Evolutionary conservation across 2,797 vertebrate genomes (phyloP).

Genomic region (Eulemur mongoz): DNA sequence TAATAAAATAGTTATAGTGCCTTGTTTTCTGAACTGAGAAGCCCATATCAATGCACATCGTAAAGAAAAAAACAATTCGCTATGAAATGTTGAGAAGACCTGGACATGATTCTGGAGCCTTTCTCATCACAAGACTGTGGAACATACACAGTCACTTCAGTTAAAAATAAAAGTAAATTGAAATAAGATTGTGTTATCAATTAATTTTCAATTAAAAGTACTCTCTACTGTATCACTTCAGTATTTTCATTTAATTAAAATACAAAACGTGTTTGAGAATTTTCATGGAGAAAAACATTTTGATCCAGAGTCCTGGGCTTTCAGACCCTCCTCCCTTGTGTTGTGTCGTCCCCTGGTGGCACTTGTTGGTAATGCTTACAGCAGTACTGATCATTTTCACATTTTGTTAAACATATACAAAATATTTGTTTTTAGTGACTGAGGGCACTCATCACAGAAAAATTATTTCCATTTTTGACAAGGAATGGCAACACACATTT

Average conservation of each 20-base stretch:
- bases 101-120: not conserved
- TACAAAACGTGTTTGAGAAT: not conserved
- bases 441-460: not conserved
- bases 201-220: conserved; percentile 68
- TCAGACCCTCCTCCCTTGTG: rapidly evolving
- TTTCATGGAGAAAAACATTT: rapidly evolving
- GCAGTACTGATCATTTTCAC: not conserved
- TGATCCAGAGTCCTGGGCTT: not conserved
- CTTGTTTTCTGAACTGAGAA: conserved; percentile 73
- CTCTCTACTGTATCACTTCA: not conserved
- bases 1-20: conserved; percentile 65
- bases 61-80: not conserved
- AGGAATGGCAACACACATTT: not conserved
- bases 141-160: conserved; percentile 50
- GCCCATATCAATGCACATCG: conserved; percentile 53
- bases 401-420: not conserved
- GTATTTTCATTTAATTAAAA: not conserved
- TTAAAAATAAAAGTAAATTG: conserved; percentile 61
- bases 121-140: conserved; percentile 44
- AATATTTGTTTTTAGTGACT: not conserved
- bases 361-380: not conserved
- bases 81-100: not conserved
- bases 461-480: not conserved
- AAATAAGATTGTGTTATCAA: conserved; percentile 74
- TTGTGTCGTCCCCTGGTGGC: conserved; percentile 73